A percentile compares a stretch with the other conserved stretches of the same genome.
Evolutionary conservation across 1,140 invertebrate species (phyloP).

Genomic region (Teleogryllus occipitalis): DNA sequence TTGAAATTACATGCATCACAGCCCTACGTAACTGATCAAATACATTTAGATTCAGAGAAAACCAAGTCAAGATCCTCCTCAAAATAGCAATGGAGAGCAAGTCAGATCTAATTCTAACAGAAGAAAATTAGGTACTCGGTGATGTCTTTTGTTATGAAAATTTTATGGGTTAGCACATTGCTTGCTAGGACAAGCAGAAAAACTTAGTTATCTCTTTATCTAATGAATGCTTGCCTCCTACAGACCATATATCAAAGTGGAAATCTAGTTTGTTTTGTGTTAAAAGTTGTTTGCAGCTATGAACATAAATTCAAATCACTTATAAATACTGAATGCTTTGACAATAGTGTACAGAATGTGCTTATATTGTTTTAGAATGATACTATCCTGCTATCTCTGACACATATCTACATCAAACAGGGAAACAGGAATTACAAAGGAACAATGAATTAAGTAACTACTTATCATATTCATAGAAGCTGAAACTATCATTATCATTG

Average conservation of each 20-base stretch:
- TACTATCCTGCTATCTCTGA: neutral
- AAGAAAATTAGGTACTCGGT: neutral
- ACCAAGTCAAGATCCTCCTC: neutral
- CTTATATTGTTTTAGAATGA: neutral
- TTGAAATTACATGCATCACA: neutral
- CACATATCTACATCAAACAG: neutral
- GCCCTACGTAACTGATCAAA: neutral
- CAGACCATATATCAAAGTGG: neutral
- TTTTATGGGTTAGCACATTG: neutral
- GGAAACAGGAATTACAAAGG: neutral
- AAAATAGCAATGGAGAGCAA: neutral
- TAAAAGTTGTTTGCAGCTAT: neutral
- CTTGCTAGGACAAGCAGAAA: neutral
- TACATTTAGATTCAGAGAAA: neutral
- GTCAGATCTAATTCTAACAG: neutral
- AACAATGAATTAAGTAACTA: conserved; percentile 1
- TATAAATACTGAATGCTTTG: neutral
- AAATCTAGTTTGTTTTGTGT: neutral
- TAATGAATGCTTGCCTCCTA: neutral
- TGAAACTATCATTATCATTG: neutral
- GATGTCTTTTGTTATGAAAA: neutral
- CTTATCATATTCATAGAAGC: neutral
- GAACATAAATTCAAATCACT: neutral
- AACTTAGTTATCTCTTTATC: neutral
- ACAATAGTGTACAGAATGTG: neutral